Conservation (phyloP, 2,113 vertebrate genomes). For the Caracal caracal region DNA sequence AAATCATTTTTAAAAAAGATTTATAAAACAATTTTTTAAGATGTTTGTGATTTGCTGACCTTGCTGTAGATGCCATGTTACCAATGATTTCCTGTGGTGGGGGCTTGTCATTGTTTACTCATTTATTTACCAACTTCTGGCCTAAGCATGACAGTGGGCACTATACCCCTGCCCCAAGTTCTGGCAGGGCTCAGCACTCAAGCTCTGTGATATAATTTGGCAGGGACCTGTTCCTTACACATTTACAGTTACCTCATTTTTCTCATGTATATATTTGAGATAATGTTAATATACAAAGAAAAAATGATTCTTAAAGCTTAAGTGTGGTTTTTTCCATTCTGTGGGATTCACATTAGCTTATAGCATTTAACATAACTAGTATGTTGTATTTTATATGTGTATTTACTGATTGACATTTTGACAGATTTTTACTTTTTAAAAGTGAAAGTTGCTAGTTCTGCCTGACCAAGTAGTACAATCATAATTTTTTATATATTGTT, state of each 20-base stretch:
- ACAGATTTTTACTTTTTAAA: constrained; percentile 99
- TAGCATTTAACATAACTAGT: constrained; percentile 99
- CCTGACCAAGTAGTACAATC: constrained; percentile 99
- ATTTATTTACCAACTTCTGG: constrained; percentile 92
- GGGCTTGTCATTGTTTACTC: constrained; percentile 97
- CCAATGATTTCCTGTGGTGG: constrained; percentile 96
- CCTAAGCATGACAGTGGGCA: constrained; percentile 86
- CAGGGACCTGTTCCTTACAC: constrained; percentile 99
- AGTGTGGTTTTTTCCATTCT: constrained; percentile 95
- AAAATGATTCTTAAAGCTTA: constrained; percentile 99
- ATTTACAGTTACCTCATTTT: constrained; percentile 99
- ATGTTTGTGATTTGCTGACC: constrained; percentile 96
- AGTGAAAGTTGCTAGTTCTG: constrained; percentile 99
- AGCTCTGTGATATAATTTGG: constrained; percentile 93
- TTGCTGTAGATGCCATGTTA: constrained; percentile 98
- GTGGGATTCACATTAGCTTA: constrained; percentile 99
- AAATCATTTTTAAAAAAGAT: constrained; percentile 83
- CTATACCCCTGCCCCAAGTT: constrained; percentile 78
- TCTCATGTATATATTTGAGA: constrained; percentile 99
- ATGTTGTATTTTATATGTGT: constrained; percentile 99
- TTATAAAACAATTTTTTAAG: constrained; percentile 91
- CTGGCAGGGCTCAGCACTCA: constrained; percentile 93
- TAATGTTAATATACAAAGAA: constrained; percentile 99
- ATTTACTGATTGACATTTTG: constrained; percentile 99
- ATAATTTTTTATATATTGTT: constrained; percentile 99